A percentile compares a stretch with the other conserved stretches of the same genome.
Conservation (phyloP, 1,140 invertebrate species). For the Bombus balteatus region DNA sequence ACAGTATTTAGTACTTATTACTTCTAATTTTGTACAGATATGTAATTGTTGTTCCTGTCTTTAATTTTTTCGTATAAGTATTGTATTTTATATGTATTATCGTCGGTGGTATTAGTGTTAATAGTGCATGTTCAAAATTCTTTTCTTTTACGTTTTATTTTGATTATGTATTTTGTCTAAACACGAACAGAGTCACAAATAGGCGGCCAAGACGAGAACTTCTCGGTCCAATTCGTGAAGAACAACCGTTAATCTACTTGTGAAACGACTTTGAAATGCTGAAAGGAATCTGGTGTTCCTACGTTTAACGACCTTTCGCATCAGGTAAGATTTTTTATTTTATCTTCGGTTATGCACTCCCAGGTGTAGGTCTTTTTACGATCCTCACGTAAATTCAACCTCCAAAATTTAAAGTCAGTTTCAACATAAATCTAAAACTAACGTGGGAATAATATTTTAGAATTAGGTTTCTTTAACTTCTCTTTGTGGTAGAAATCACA, state of each 20-base stretch:
- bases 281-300: neutral
- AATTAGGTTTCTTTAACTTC: too few species aligned
- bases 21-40: too few species aligned
- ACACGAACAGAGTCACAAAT: neutral
- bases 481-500: too few species aligned
- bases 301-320: neutral
- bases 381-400: neutral
- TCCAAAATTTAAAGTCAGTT: neutral
- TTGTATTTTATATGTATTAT: too few species aligned
- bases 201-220: neutral
- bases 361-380: neutral
- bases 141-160: neutral
- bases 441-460: too few species aligned
- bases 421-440: too few species aligned
- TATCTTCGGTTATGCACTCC: neutral
- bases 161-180: neutral
- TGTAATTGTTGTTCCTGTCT: too few species aligned
- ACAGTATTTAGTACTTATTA: too few species aligned
- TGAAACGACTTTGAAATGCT: neutral
- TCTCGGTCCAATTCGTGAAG: neutral
- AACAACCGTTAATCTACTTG: neutral
- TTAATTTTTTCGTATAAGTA: too few species aligned
- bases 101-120: neutral
- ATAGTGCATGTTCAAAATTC: neutral
- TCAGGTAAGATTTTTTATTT: slow-evolving; percentile 12